These are phyloP conservation scores for Sphaeramia orbicularis DNA, from an alignment of 2,797 vertebrate genomes.

Conservation along the genomic window DNA sequence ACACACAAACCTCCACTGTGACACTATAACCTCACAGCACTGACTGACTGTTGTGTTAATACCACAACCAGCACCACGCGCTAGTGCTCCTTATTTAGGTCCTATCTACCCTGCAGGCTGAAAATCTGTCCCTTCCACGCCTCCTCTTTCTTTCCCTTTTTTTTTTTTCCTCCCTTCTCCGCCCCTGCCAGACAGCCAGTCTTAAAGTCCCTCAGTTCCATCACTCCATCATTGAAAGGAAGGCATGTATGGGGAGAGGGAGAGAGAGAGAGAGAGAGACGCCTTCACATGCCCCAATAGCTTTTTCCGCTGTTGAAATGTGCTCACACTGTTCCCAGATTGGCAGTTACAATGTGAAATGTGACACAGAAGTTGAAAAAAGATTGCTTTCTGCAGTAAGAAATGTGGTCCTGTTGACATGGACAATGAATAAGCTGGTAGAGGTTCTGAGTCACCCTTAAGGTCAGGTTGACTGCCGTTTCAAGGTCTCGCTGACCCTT, in stretches of 20 bases:
- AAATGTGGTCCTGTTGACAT: constrained; percentile 36
- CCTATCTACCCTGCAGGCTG: constrained; percentile 63
- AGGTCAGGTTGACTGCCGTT: constrained; percentile 37
- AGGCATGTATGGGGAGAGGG: too few species aligned
- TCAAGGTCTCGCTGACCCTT: constrained; percentile 9
- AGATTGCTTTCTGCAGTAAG: constrained; percentile 37
- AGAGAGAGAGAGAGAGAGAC: constrained; percentile 43
- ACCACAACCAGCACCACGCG: constrained; percentile 67
- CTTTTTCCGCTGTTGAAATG: constrained; percentile 54
- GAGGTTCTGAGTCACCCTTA: constrained; percentile 27
- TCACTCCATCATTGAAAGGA: constrained; percentile 58
- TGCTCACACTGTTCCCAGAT: constrained; percentile 42
- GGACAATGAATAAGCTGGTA: constrained; percentile 41
- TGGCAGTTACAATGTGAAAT: constrained; percentile 69
- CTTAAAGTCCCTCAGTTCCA: constrained; percentile 49
- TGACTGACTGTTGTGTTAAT: constrained; percentile 54
- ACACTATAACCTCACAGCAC: constrained; percentile 45
- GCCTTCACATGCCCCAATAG: constrained; percentile 50
- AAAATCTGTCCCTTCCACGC: constrained; percentile 71
- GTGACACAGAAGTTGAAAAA: constrained; percentile 58
- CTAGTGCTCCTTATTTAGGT: constrained; percentile 76
- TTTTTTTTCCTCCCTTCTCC: constrained; percentile 26
- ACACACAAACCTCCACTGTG: constrained; percentile 32
- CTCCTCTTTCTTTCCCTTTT: constrained; percentile 45
- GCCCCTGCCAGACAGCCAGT: constrained; percentile 48